phyloP scores from a whole-genome alignment of 2,113 vertebrate species.

The Nothocercus julius region DNA sequence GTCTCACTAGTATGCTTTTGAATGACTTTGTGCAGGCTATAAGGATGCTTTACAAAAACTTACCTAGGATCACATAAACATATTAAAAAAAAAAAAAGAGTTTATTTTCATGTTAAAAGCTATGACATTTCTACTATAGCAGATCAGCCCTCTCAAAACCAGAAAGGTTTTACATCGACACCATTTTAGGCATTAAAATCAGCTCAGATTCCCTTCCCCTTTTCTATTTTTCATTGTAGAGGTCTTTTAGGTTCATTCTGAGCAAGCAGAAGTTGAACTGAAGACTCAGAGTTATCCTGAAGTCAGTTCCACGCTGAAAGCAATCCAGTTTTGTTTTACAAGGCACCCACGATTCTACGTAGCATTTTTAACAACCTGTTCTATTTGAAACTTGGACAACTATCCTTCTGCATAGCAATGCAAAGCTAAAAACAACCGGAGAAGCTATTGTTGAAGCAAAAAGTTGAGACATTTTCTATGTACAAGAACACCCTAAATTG shows the following conservation, averaged over 20 bases:
- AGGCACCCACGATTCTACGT: background rate
- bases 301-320: background rate
- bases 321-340: background rate
- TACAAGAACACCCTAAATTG: background rate
- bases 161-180: background rate
- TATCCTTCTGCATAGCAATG: background rate
- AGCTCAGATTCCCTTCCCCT: background rate
- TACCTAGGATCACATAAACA: background rate
- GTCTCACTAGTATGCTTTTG: background rate
- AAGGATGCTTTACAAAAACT: background rate
- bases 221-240: background rate
- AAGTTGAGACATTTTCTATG: background rate
- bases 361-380: background rate
- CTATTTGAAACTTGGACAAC: background rate
- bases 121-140: background rate
- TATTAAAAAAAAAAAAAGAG: background rate
- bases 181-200: background rate
- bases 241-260: background rate
- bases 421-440: background rate
- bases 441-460: background rate
- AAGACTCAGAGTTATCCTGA: background rate
- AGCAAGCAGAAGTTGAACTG: background rate
- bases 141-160: fast-evolving
- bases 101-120: background rate
- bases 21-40: background rate